phyloP scores from a whole-genome alignment of 2,113 vertebrate genomes.

The Ploceus nigricollis region DNA sequence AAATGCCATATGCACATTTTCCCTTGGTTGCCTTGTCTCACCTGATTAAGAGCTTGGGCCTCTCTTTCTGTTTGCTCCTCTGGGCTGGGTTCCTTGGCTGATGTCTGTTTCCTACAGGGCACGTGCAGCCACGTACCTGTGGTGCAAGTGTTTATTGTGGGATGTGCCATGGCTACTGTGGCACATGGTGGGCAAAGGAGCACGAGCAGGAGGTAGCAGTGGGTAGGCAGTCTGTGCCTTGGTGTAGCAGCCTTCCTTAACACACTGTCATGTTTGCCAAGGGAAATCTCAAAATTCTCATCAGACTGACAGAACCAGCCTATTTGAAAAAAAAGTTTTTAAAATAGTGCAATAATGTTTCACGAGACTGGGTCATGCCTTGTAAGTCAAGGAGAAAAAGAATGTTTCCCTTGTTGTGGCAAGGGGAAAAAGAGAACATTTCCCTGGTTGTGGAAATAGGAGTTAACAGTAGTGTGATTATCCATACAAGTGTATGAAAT shows the following conservation, averaged over 20 bases:
- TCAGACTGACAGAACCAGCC: fast-evolving
- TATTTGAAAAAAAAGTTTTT: not conserved
- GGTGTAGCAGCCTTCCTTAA: not conserved
- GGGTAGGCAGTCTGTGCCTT: not conserved
- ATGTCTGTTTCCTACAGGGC: not conserved
- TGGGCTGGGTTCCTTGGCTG: not conserved
- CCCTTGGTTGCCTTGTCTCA: not conserved
- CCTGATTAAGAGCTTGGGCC: not conserved
- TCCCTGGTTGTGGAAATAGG: not conserved
- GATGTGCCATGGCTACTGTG: fast-evolving
- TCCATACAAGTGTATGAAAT: not conserved
- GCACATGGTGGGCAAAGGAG: not conserved
- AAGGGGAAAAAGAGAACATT: not conserved
- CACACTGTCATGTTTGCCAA: not conserved
- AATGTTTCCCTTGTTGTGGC: not conserved
- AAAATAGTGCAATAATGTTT: not conserved
- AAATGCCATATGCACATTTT: not conserved
- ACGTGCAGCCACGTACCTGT: not conserved
- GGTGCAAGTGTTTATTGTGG: not conserved
- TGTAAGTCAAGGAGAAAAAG: not conserved
- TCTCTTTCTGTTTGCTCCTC: not conserved
- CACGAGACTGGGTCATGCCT: not conserved
- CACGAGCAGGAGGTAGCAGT: not conserved
- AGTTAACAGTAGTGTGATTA: not conserved
- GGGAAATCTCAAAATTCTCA: not conserved